Percentiles rank a stretch among this genome's conserved stretches.
phyloP scores from a whole-genome alignment of 2,888 invertebrate genomes.

The Zaprionus lineosus region DNA sequence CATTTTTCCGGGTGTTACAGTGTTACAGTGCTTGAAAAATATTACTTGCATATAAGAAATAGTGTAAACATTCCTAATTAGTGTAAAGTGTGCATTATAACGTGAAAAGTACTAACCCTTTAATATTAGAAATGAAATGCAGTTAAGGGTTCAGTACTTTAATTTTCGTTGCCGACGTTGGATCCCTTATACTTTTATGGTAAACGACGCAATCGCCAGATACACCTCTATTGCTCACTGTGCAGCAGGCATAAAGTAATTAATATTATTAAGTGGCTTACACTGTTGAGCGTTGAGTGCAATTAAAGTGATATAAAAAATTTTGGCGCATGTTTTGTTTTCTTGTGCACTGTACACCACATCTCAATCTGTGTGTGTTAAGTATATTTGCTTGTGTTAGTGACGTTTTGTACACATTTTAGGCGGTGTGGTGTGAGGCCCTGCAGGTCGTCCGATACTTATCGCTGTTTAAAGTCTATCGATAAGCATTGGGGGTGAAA shows the following conservation, averaged over 20 bases:
- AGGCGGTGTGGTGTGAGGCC: conserved; percentile 65
- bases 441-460: conserved; percentile 47
- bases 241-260: conserved; percentile 57
- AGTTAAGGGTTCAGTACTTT: conserved; percentile 51
- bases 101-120: conserved; percentile 17
- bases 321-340: conserved; percentile 75
- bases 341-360: conserved; percentile 76
- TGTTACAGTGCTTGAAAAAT: conserved; percentile 69
- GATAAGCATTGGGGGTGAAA: conserved; percentile 49
- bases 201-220: conserved; percentile 52
- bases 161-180: conserved; percentile 60
- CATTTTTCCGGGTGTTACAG: conserved; percentile 72
- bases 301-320: conserved; percentile 1
- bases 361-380: conserved; percentile 46
- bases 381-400: conserved; percentile 47
- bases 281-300: not conserved
- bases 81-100: conserved; percentile 23
- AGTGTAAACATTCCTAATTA: conserved; percentile 48
- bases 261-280: conserved; percentile 26
- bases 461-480: conserved; percentile 40
- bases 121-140: conserved; percentile 56
- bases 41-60: conserved; percentile 54
- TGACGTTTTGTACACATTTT: conserved; percentile 71
- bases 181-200: conserved; percentile 50
- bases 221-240: conserved; percentile 39